phyloP scores from a whole-genome alignment of 1,140 invertebrate genomes.

The Drosophila erecta region DNA sequence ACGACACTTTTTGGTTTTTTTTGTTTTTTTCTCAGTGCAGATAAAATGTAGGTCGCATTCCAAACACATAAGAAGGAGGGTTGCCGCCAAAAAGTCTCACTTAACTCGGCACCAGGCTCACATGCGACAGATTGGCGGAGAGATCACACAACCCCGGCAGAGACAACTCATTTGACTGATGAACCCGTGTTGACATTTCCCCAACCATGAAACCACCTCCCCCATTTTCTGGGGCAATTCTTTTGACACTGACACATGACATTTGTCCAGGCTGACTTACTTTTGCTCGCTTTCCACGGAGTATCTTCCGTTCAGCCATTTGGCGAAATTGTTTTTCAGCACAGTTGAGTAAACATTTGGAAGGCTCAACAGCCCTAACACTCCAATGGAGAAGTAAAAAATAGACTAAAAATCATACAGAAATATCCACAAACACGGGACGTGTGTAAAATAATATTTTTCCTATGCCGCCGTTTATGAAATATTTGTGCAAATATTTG shows the following conservation, averaged over 20 bases:
- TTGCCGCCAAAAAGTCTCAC: conserved; percentile 63
- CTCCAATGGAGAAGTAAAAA: conserved; percentile 43
- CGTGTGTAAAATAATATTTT: conserved; percentile 39
- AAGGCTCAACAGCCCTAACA: conserved; percentile 13
- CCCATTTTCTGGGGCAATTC: conserved; percentile 14
- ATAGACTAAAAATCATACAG: conserved; percentile 34
- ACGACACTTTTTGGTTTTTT: background rate
- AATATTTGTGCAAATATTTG: conserved; percentile 31
- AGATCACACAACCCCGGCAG: conserved; percentile 36
- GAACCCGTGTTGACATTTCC: conserved; percentile 81
- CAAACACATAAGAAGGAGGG: conserved; percentile 27
- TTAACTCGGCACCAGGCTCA: conserved; percentile 48
- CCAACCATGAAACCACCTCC: conserved; percentile 9
- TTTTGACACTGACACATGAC: conserved; percentile 83
- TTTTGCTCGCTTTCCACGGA: conserved; percentile 26
- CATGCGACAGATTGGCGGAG: conserved; percentile 24
- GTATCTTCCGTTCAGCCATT: conserved; percentile 49
- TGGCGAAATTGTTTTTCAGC: conserved; percentile 79
- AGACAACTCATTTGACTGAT: conserved; percentile 82
- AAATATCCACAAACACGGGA: conserved; percentile 28
- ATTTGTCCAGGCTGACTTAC: conserved; percentile 60
- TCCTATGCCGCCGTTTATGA: conserved; percentile 4
- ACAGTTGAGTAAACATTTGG: conserved; percentile 81
- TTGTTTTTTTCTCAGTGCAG: conserved; percentile 2
- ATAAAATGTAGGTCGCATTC: conserved; percentile 43